Conservation (phyloP, 2,797 vertebrate species). For the Oreochromis grahami region DNA sequence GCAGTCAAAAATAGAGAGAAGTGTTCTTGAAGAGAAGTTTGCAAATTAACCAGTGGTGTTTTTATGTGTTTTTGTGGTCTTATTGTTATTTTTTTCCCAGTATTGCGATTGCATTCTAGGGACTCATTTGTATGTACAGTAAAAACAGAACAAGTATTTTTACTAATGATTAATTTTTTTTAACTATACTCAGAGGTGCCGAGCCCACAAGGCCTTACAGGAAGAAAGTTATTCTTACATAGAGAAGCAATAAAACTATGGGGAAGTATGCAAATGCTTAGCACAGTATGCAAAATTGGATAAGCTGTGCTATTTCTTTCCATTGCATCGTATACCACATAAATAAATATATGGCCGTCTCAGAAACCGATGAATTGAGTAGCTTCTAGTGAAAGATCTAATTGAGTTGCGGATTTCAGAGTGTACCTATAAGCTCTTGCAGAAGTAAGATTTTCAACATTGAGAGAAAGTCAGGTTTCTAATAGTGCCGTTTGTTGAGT, state of each 20-base stretch:
- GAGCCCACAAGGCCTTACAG: neutral
- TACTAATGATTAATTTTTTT: neutral
- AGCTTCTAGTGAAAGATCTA: neutral
- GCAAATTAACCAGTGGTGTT: neutral
- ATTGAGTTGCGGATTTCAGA: neutral
- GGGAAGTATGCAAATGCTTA: neutral
- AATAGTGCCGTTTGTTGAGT: neutral
- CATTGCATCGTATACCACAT: neutral
- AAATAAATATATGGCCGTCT: neutral
- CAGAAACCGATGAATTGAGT: neutral
- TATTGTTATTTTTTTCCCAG: neutral
- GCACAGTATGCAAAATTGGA: neutral
- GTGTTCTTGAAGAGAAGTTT: neutral
- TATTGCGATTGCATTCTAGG: neutral
- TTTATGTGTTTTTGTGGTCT: neutral
- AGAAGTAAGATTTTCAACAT: neutral
- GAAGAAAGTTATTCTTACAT: neutral
- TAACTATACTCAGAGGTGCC: neutral
- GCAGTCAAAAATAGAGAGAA: neutral
- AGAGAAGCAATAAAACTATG: neutral
- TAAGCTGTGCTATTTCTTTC: neutral
- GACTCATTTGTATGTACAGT: neutral
- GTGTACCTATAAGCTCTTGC: neutral
- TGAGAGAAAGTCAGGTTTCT: neutral
- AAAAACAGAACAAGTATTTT: neutral